Conservation (phyloP, 1,140 invertebrate species). For the Cydia strobilella region DNA sequence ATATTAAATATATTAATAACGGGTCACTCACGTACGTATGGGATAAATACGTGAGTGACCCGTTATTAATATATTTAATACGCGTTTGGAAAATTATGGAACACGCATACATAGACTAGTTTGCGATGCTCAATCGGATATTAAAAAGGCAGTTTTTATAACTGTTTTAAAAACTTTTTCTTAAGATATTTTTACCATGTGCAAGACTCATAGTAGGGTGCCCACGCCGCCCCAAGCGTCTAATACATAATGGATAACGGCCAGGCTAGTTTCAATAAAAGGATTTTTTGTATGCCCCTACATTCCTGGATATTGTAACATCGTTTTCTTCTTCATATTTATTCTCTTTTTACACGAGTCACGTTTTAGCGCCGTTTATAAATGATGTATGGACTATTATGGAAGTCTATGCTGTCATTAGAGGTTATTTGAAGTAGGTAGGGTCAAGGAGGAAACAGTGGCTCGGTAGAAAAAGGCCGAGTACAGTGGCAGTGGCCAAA, state of each 20-base stretch:
- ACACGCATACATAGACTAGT: too few species aligned
- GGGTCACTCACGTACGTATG: too few species aligned
- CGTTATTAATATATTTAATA: too few species aligned
- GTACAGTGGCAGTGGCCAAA: too few species aligned
- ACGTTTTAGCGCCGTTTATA: constrained; percentile 51
- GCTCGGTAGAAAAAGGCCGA: too few species aligned
- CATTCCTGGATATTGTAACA: constrained; percentile 64
- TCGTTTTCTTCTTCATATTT: constrained; percentile 55
- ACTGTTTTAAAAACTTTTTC: neutral
- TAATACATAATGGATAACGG: constrained; percentile 77
- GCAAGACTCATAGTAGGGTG: constrained; percentile 44
- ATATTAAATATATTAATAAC: too few species aligned
- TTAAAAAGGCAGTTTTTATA: neutral
- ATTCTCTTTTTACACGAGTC: constrained; percentile 57
- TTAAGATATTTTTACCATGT: neutral
- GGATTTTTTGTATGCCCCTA: constrained; percentile 70
- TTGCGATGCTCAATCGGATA: too few species aligned
- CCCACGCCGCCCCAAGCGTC: constrained; percentile 48
- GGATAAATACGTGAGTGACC: too few species aligned
- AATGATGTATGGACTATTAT: constrained; percentile 22
- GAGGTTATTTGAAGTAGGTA: neutral
- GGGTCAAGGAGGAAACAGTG: too few species aligned
- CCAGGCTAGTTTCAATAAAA: constrained; percentile 75
- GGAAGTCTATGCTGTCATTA: constrained; percentile 26
- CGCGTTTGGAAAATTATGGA: too few species aligned